Base-by-base conservation (phyloP, 2,797 vertebrate genomes). In the Poeciliopsis paucimaculata region DNA sequence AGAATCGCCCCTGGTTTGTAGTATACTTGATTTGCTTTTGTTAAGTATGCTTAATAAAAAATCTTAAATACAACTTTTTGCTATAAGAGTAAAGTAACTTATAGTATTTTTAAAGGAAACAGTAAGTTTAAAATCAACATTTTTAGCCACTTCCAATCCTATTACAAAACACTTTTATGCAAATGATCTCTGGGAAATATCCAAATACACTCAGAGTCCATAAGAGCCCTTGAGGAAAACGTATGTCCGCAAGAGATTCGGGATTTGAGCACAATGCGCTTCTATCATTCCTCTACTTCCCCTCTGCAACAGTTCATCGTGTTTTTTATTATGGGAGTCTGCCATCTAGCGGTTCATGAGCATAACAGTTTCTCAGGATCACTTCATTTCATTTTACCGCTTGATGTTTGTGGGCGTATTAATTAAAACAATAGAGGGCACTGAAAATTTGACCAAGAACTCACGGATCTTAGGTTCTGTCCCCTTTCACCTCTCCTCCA, bases 271-370 rank as follows among this genome's bases (percentile, higher is more conserved):
- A 86, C 73, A 84, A 79, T 66, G 36, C 62, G 41, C 11, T 71
- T 73, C 46, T 85, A 39, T 82, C 31, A 15, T 10, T 11, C 5
- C 1, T 1, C 18, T 34, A 45, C 20, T 83, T 80, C 73, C 86
- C 72, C 9, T 82, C 85, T 88, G 49, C 55, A 75, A 81, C 53
- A 62, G 6, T 26, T 12, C 18, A 34, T 23, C 12, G 12, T 43
- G 7, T 2, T 20, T 57, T 62, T 66, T 47, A 11, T 51, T 49
- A 36, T 70, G 11, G 6, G 6, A 80, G 62, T n/a, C 78, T 86
- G 89, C 82, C 88, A 86, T 89, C 91, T 77, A 81, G 78, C 81
- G 87, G 79, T 73, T 16, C 18, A 55, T 4, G 10, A 12, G 4
- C 0, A 36, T 39, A 71, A 11, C 0, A 41, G 20, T 18, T 16